Evolutionary conservation across 2,113 vertebrate genomes (phyloP), one percentile per base, ranked within the genome.

Genomic region (Desmodus rotundus): DNA sequence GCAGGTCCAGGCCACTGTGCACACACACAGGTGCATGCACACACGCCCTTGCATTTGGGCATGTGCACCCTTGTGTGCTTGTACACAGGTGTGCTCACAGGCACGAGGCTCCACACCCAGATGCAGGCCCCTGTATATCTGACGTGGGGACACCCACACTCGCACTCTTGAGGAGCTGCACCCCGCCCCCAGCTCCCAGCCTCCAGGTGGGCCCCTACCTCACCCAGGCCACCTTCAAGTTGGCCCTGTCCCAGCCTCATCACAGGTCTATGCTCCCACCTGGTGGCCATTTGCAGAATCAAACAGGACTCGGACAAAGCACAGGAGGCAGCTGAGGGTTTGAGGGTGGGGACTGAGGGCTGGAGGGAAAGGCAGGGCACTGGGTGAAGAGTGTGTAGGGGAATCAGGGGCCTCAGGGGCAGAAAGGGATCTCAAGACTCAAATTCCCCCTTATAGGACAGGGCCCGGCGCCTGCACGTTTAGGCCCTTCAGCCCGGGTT

Each of bases 251-350:
- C 28, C 15, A 2, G 50, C 31, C 70, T 68, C 67, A 36, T 11
- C 0, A 6, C 65, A 4, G 70, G 56, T 16, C 89, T 93, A 22
- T 93, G 67, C 96, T 95, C 1, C 97, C 96, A 90, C 88, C 94
- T 97, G 47, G 89, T 97, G 97, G 93, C 65, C 93, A 78, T 20
- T 3, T 24, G 45, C 14, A 84, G 95, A 87, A 58, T 28, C 22
- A 31, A 38, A 1, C 0, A 1, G 26, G 78, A 36, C 63, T 19
- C 38, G 6, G 45, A 63, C 20, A 47, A 36, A 86, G 43, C 43
- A 1, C 1, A 11, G 50, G 5, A 22, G 33, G 22, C 1, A 15
- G 38, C 31, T 19, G 14, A 1, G 52, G 20, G 15, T 41, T 28
- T 3, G 14, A 16, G 16, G 22, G 17, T 9, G 12, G 72, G 16